Evolutionary conservation across 2,113 vertebrate species (phyloP).

Genomic region (Elachura formosa): DNA sequence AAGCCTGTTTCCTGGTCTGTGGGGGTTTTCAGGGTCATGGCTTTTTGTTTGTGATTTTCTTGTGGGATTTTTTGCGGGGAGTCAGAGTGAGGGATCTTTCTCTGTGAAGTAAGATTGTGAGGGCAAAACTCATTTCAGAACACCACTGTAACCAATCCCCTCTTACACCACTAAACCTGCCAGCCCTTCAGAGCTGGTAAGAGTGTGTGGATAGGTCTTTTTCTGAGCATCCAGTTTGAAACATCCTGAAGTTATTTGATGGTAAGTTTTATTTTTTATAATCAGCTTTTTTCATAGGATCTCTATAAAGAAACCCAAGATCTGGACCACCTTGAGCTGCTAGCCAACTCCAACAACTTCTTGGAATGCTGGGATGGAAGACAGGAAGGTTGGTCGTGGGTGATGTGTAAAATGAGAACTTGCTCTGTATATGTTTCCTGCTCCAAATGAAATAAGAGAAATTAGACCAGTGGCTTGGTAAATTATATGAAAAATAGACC

Average conservation of each 20-base stretch:
- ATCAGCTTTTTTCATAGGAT: background rate
- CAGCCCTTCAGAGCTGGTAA: background rate
- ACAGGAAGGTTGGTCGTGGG: background rate
- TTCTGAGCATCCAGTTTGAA: background rate
- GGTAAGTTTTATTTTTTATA: background rate
- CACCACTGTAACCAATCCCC: background rate
- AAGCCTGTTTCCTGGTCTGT: background rate
- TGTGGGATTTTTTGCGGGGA: background rate
- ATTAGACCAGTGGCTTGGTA: conserved; percentile 74
- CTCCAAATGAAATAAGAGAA: conserved; percentile 59
- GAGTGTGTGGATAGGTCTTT: background rate
- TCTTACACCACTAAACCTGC: background rate
- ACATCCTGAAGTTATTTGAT: background rate
- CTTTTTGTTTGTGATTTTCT: background rate
- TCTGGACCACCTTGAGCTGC: background rate
- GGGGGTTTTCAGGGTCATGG: accelerated
- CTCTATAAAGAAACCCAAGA: background rate
- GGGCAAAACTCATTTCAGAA: background rate
- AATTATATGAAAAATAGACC: conserved; percentile 73
- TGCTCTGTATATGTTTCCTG: conserved; percentile 9
- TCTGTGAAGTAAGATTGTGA: background rate
- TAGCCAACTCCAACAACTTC: background rate
- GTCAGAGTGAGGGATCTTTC: background rate
- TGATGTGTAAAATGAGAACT: background rate
- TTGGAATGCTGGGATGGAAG: background rate